phyloP scores from a whole-genome alignment of 1,140 invertebrate species.

The Nixonia krombeini region DNA sequence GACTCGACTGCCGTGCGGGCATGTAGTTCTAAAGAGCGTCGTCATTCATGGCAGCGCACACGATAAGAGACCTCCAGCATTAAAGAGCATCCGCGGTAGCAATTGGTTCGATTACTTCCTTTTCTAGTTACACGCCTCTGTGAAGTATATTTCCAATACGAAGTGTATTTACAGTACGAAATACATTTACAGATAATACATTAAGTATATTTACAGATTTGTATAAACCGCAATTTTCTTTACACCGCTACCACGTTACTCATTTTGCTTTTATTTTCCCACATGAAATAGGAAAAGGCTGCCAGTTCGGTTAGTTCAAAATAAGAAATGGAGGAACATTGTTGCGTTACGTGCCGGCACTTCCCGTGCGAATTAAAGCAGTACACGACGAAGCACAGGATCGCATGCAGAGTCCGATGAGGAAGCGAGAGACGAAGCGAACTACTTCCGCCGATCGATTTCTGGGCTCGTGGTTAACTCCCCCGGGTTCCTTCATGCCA shows the following conservation, averaged over 20 bases:
- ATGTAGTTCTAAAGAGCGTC: slow-evolving; percentile 7
- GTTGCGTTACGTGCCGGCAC: slow-evolving; percentile 4
- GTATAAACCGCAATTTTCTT: no score
- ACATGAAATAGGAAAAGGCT: background rate
- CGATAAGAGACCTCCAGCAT: slow-evolving; percentile 11
- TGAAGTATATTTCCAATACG: no score
- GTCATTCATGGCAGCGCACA: no score
- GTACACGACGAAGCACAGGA: no score
- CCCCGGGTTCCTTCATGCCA: slow-evolving; percentile 61
- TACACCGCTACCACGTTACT: no score
- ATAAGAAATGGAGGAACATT: background rate
- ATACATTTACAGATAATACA: no score
- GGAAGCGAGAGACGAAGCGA: slow-evolving; percentile 49
- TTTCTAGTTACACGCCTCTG: no score
- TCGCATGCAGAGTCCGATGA: slow-evolving; percentile 22
- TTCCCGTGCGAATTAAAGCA: slow-evolving; percentile 23
- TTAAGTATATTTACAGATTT: no score
- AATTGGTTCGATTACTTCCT: no score
- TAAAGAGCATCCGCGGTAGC: background rate
- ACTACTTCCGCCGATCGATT: slow-evolving; percentile 65
- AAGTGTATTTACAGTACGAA: no score
- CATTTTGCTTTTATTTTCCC: background rate
- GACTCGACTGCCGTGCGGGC: slow-evolving; percentile 1
- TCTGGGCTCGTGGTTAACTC: slow-evolving; percentile 60
- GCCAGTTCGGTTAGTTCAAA: background rate